Evolutionary conservation across 2,888 invertebrate species (phyloP), one percentile per base, ranked within the genome.

Genomic region (Hecatera dysodea): DNA sequence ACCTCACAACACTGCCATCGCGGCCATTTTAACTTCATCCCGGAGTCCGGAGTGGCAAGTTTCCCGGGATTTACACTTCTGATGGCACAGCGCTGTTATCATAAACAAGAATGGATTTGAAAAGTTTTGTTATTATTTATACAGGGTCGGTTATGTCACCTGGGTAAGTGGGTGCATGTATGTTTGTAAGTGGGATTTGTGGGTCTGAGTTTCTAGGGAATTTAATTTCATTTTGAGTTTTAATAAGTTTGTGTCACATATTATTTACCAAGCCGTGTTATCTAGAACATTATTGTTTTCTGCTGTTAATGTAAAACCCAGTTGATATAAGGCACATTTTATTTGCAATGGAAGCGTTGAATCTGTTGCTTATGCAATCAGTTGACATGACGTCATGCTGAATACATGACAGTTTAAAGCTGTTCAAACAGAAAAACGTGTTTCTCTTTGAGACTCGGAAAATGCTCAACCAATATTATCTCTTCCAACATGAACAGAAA

Each of bases 1-100:
- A 90, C 84, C 87, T 91, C 90, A 88, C 83, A 78, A 85, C 82
- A 81, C 80, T 82, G 82, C 86, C 82, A 84, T 81, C 83, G 78
- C 63, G 73, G 78, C 82, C 82, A 85, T 87, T 86, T 87, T 81
- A 88, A 88, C 86, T 88, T 83, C 74, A 78, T 78, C 69, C 78
- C 66, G 63, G 80, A 87, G 87, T 85, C 78, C 66, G 61, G 81
- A 87, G 87, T 85, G 87, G 80, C 64, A 87, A 88, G 80, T 87
- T 85, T 22, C 76, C 66, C 24, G 81, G 76, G 81, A 83, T 83
- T 86, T 78, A 78, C 81, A 83, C 81, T 81, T 75, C 57, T 82
- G 84, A 82, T 76, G 78, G 75, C 76, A 57, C 55, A 63, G 52
- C 19, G 70, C 74, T 71, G 88, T 84, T 87, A 80, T 83, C 83